A percentile compares a stretch with the other conserved stretches of the same genome.
These are phyloP conservation scores for Eumacrocentrus americanus DNA, from an alignment of 2,888 invertebrate genomes.

Conservation along the genomic window DNA sequence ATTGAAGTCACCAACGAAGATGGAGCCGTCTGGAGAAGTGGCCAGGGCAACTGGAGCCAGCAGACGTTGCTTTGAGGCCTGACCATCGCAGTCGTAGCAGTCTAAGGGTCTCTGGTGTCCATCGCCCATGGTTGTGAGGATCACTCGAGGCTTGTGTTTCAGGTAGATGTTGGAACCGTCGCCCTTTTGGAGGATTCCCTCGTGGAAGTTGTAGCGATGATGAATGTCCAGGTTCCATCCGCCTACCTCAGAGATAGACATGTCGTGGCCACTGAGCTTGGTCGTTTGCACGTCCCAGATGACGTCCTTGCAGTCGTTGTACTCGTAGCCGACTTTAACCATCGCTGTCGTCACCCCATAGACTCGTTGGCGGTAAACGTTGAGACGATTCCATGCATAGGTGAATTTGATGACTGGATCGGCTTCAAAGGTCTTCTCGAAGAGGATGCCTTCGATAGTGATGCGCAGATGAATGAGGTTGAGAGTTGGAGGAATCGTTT, in stretches of 20 bases:
- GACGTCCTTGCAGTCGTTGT: slow-evolving; percentile 87
- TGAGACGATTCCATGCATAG: slow-evolving; percentile 95
- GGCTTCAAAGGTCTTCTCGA: slow-evolving; percentile 93
- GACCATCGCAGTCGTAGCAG: slow-evolving; percentile 81
- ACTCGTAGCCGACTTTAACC: slow-evolving; percentile 96
- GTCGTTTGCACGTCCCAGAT: slow-evolving; percentile 97
- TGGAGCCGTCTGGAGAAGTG: slow-evolving; percentile 88
- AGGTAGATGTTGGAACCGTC: slow-evolving; percentile 96
- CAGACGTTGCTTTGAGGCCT: slow-evolving; percentile 79
- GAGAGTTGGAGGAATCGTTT: slow-evolving; percentile 78
- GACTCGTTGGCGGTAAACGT: slow-evolving; percentile 94
- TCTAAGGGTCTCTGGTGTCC: slow-evolving; percentile 88
- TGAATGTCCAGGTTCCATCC: slow-evolving; percentile 98
- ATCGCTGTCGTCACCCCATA: slow-evolving; percentile 95
- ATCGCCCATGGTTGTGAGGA: slow-evolving; percentile 90
- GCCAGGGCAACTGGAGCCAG: slow-evolving; percentile 93
- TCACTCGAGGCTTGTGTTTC: slow-evolving; percentile 89
- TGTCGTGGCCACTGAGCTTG: slow-evolving; percentile 92
- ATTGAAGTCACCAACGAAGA: slow-evolving; percentile 96
- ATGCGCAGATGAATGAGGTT: slow-evolving; percentile 91
- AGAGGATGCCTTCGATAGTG: slow-evolving; percentile 92
- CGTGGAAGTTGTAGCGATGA: slow-evolving; percentile 97
- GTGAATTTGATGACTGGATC: slow-evolving; percentile 96
- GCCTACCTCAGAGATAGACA: slow-evolving; percentile 96
- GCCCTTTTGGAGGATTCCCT: slow-evolving; percentile 96